Evolutionary conservation across 2,797 vertebrate species (phyloP), one percentile per base, ranked within the genome.

Genomic region (Cynopterus sphinx): DNA sequence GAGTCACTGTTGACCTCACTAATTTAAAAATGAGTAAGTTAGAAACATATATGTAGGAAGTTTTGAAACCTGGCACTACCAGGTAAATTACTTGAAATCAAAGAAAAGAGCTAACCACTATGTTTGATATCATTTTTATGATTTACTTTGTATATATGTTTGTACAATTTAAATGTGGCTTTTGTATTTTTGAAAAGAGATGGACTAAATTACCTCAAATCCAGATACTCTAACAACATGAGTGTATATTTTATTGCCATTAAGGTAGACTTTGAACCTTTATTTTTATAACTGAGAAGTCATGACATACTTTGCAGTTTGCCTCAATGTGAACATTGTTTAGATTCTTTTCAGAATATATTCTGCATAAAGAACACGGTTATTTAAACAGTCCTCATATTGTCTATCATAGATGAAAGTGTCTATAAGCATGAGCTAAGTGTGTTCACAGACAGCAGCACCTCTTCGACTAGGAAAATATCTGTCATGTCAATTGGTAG

Each of bases 161-260:
- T 88, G 78, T 96, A 81, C 17, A 61, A 31, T 73, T 94, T 87
- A 89, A 96, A 81, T 94, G 96, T 96, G 74, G 11, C 11, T 31
- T 85, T 92, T 90, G 41, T 36, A 57, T 77, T 87, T 93, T 74
- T 73, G 70, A 36, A 83, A 74, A 83, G 26, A 73, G 17, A 55
- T 89, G 26, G 15, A 63, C 59, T 68, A 31, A 17, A 28, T 90
- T 74, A 63, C 59, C 43, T 92, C 70, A 65, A 63, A 77, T 24
- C 12, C 57, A 84, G 26, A 28, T 82, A 49, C 15, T 83, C 43
- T 51, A 87, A 26, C 28, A 67, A 26, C 2, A 15, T 43, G 5
- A 21, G 6, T 81, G 7, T 78, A 19, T 77, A 31, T 75, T 57
- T 68, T 36, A 0, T 63, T 82, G 46, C 15, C 41, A 67, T 68